phyloP scores from a whole-genome alignment of 2,888 invertebrate genomes.

The Elgonia sp. region DNA sequence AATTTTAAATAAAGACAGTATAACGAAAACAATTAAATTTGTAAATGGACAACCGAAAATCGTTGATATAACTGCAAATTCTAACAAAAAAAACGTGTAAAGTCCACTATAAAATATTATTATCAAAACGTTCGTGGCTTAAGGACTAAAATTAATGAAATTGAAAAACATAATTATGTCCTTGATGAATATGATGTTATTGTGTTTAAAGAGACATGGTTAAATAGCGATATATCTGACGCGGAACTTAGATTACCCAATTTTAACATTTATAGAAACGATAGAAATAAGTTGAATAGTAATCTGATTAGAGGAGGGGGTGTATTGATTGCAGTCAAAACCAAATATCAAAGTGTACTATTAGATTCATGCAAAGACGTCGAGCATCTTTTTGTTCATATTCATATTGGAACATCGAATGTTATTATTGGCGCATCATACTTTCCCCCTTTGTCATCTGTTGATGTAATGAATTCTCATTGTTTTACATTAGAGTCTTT shows the following conservation, averaged over 20 bases:
- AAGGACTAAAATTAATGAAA: neutral
- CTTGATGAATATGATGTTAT: conserved; percentile 16
- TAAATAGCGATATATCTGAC: neutral
- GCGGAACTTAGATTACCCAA: neutral
- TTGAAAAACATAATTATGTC: conserved; percentile 3
- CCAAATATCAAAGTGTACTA: neutral
- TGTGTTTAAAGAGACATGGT: conserved; percentile 12
- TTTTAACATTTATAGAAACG: conserved; percentile 8
- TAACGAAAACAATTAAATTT: conserved; percentile 2
- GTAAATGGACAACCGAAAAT: no score
- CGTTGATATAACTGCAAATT: neutral
- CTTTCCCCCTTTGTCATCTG: neutral
- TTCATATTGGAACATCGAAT: neutral
- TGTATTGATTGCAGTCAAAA: conserved; percentile 3
- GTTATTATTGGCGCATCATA: conserved; percentile 5
- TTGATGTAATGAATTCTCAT: neutral
- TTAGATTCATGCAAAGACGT: neutral
- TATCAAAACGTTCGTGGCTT: no score
- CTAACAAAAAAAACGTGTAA: no score
- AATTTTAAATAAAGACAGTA: conserved; percentile 12
- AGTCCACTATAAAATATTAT: no score
- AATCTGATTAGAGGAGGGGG: neutral
- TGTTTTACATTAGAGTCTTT: conserved; percentile 4
- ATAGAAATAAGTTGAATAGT: conserved; percentile 20
- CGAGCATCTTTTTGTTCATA: conserved; percentile 3